A percentile compares a stretch with the other conserved stretches of the same genome.
phyloP scores from a whole-genome alignment of 2,888 invertebrate genomes.

The Clostera curtula region DNA sequence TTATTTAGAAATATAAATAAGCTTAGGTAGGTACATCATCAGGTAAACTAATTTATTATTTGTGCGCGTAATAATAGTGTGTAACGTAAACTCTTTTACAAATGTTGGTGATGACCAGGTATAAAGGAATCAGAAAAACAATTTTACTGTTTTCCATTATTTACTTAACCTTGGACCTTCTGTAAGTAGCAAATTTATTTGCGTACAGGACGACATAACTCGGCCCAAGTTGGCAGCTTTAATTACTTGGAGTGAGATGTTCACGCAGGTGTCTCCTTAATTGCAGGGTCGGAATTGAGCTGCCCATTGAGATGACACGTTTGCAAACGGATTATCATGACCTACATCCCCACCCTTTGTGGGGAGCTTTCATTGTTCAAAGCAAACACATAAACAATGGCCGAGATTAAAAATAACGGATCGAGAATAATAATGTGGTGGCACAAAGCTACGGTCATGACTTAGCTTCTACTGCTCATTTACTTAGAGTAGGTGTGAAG shows the following conservation, averaged over 20 bases:
- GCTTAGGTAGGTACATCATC: too few species aligned
- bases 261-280: conserved; percentile 73
- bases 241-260: conserved; percentile 69
- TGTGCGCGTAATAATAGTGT: too few species aligned
- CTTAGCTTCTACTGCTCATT: not conserved
- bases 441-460: conserved; percentile 5
- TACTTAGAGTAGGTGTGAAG: not conserved
- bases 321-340: conserved; percentile 64
- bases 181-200: too few species aligned
- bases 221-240: conserved; percentile 67
- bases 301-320: conserved; percentile 67
- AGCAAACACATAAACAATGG: conserved; percentile 19
- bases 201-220: conserved; percentile 64
- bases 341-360: conserved; percentile 36
- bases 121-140: too few species aligned
- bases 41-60: too few species aligned
- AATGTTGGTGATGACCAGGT: too few species aligned
- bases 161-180: too few species aligned
- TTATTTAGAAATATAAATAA: too few species aligned
- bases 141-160: too few species aligned
- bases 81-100: too few species aligned
- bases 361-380: conserved; percentile 19
- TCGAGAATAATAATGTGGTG: conserved; percentile 10
- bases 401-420: conserved; percentile 17
- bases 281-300: conserved; percentile 66